phyloP scores from a whole-genome alignment of 2,113 vertebrate genomes.

The Oreotragus oreotragus region DNA sequence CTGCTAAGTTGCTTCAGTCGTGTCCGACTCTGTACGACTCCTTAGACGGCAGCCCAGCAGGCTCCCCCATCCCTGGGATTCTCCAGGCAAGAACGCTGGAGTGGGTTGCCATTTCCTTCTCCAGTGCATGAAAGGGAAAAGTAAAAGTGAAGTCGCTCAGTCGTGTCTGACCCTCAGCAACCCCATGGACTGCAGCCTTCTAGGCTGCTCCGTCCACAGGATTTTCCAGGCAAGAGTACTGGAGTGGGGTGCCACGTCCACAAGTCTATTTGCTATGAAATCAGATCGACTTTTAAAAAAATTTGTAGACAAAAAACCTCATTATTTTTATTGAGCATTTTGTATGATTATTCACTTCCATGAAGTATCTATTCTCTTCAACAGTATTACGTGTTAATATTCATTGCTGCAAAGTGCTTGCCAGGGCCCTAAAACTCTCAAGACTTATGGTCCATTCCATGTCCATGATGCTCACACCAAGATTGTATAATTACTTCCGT shows the following conservation, averaged over 20 bases:
- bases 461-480: background rate
- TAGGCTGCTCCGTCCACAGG: too few species aligned
- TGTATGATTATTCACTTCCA: background rate
- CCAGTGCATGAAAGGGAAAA: too few species aligned
- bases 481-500: fast-evolving
- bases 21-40: too few species aligned
- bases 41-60: too few species aligned
- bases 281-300: background rate
- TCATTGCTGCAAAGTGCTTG: background rate
- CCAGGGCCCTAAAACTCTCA: background rate
- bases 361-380: background rate
- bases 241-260: background rate
- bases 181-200: too few species aligned
- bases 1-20: too few species aligned
- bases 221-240: too few species aligned
- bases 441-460: background rate
- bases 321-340: background rate
- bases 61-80: too few species aligned
- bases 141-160: too few species aligned
- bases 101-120: too few species aligned
- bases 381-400: background rate
- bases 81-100: too few species aligned
- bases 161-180: too few species aligned
- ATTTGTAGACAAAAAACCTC: background rate
- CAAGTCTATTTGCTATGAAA: background rate